Evolutionary conservation across 2,888 invertebrate genomes (phyloP).

Genomic region (Odontocolon sp.): DNA sequence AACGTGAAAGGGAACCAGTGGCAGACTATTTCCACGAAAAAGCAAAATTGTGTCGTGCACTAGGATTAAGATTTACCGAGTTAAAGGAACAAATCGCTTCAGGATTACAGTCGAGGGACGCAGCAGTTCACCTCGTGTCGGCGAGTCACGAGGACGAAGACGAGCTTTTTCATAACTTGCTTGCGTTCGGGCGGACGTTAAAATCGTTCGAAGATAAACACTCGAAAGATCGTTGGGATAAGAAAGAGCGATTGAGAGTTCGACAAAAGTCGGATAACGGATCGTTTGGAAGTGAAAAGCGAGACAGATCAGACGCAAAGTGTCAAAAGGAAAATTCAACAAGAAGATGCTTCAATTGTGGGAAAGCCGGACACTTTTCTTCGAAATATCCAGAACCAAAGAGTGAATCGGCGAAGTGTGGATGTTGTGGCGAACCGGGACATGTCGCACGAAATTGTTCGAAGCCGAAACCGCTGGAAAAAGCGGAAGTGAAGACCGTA

Average conservation of each 20-base stretch:
- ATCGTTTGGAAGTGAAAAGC: background rate
- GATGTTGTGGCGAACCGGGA: constrained; percentile 29
- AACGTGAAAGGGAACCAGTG: constrained; percentile 33
- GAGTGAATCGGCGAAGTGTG: constrained; percentile 4
- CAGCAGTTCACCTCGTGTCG: constrained; percentile 42
- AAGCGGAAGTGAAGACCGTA: constrained; percentile 27
- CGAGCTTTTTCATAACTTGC: constrained; percentile 24
- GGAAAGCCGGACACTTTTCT: constrained; percentile 31
- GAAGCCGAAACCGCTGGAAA: constrained; percentile 38
- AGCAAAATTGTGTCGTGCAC: constrained; percentile 48
- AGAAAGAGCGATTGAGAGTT: background rate
- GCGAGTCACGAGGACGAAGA: constrained; percentile 6
- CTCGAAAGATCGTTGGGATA: background rate
- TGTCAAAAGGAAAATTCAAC: background rate
- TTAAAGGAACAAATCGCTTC: constrained; percentile 41
- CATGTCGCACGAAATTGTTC: constrained; percentile 43
- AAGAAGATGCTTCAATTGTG: constrained; percentile 43
- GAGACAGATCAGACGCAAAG: background rate
- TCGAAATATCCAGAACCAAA: constrained; percentile 40
- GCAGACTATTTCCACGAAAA: constrained; percentile 56
- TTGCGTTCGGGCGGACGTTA: constrained; percentile 22
- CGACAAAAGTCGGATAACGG: background rate
- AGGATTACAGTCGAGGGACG: constrained; percentile 40
- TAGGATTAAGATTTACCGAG: constrained; percentile 49
- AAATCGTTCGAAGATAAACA: background rate